phyloP scores from a whole-genome alignment of 2,888 invertebrate genomes.

The Apodemia zela region DNA sequence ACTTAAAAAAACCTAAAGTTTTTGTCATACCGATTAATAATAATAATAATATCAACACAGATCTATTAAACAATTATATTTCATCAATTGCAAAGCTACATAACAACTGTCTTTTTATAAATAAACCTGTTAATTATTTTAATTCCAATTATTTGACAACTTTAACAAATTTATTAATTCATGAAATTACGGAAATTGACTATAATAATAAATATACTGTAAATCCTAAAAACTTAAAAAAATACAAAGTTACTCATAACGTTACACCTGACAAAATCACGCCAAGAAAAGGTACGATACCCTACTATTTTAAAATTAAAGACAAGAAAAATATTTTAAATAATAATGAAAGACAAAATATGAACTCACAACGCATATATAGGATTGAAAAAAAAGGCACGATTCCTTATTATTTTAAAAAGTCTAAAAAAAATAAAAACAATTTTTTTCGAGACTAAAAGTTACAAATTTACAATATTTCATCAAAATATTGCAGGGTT shows the following conservation, averaged over 20 bases:
- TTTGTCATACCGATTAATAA: background rate
- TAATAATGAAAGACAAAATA: background rate
- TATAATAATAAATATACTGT: background rate
- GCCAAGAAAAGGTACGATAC: background rate
- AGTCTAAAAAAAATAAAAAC: background rate
- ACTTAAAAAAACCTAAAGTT: background rate
- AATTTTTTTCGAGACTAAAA: slow-evolving; percentile 11
- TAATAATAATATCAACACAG: background rate
- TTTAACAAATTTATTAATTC: slow-evolving; percentile 1
- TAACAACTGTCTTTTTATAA: background rate
- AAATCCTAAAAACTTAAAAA: background rate
- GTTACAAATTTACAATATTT: slow-evolving; percentile 2
- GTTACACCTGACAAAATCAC: background rate
- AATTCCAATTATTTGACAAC: background rate
- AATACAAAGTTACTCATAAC: background rate
- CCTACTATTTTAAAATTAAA: background rate
- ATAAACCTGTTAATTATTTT: background rate
- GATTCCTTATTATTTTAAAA: slow-evolving; percentile 16
- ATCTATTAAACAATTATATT: background rate
- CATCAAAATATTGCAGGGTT: slow-evolving; percentile 19
- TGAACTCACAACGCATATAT: background rate
- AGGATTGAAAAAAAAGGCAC: slow-evolving; percentile 11
- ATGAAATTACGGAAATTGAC: background rate
- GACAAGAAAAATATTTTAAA: background rate
- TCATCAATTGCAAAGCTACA: background rate